Percentiles rank a stretch among this genome's conserved stretches.
These are phyloP conservation scores for Barypeithes pellucidus DNA, from an alignment of 2,888 invertebrate species.

Conservation along the genomic window DNA sequence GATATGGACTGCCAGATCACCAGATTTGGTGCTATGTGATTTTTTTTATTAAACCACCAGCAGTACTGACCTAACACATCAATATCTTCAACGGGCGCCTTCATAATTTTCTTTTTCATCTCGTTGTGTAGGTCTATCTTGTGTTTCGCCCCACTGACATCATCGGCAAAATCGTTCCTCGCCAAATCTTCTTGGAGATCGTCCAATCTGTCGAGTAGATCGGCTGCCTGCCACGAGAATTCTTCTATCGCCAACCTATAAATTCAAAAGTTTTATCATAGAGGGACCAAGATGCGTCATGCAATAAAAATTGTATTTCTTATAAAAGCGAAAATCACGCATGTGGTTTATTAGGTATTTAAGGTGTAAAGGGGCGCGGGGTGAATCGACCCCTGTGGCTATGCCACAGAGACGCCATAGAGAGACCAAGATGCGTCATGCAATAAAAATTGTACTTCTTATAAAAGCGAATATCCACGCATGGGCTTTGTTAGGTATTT, in stretches of 20 bases:
- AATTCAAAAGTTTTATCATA: not conserved
- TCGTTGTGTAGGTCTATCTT: constrained; percentile 95
- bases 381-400: no score
- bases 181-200: constrained; percentile 94
- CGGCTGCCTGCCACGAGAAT: constrained; percentile 96
- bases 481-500: no score
- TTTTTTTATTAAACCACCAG: not conserved
- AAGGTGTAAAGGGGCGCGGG: no score
- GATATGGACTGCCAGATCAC: not conserved
- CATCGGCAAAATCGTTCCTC: constrained; percentile 94
- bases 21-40: not conserved
- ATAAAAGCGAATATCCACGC: no score
- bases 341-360: no score
- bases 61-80: constrained; percentile 85
- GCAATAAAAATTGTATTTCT: no score
- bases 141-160: constrained; percentile 92
- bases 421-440: no score
- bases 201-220: constrained; percentile 92
- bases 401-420: no score
- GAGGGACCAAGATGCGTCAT: no score
- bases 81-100: constrained; percentile 94
- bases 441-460: no score
- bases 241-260: constrained; percentile 88
- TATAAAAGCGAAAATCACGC: no score
- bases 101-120: constrained; percentile 94